phyloP scores from a whole-genome alignment of 2,888 invertebrate species.

The Diabrotica balteata region DNA sequence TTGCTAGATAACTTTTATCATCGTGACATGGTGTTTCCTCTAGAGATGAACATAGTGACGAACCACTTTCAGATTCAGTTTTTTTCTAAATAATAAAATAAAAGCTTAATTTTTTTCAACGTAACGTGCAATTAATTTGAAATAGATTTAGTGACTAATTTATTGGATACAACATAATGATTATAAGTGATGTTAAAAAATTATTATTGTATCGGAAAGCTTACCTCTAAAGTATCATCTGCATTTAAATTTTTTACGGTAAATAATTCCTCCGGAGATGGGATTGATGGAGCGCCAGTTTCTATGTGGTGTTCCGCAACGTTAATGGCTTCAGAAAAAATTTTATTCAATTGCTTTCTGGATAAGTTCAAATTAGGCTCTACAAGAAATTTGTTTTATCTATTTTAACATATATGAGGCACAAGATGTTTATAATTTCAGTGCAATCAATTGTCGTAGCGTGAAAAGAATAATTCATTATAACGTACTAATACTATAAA shows the following conservation, averaged over 20 bases:
- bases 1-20: constrained; percentile 40
- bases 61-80: neutral
- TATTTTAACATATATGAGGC: no score
- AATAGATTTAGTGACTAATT: no score
- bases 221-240: no score
- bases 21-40: neutral
- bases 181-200: no score
- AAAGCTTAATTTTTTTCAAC: neutral
- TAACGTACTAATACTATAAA: no score
- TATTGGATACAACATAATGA: no score
- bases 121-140: no score
- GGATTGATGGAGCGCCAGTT: constrained; percentile 46
- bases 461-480: constrained; percentile 1
- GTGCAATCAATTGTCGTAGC: neutral
- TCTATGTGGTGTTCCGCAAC: constrained; percentile 52
- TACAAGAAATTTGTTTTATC: constrained; percentile 27
- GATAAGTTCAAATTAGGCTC: constrained; percentile 50
- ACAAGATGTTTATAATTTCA: no score
- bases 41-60: neutral
- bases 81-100: constrained; percentile 3
- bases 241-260: neutral
- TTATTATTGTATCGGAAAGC: no score
- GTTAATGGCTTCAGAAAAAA: constrained; percentile 53
- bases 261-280: constrained; percentile 50
- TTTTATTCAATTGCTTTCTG: constrained; percentile 49